Percentiles rank a stretch among this genome's conserved stretches.
Evolutionary conservation across 2,797 vertebrate genomes (phyloP).

Genomic region (Onychomys arenicola): DNA sequence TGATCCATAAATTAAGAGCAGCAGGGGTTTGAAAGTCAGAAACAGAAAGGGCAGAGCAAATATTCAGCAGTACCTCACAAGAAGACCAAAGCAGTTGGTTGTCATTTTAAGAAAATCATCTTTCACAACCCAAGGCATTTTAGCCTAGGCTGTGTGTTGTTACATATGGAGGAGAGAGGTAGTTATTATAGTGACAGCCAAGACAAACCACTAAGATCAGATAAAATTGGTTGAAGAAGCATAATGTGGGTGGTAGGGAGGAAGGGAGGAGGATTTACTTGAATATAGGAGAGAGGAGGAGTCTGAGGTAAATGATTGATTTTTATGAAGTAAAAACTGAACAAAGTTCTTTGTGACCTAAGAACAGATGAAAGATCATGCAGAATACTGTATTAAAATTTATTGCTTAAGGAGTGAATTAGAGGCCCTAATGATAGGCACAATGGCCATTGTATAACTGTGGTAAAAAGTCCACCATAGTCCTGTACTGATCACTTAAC

Average conservation of each 20-base stretch:
- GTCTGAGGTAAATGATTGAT: constrained; percentile 74
- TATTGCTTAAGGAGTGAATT: constrained; percentile 52
- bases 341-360: constrained; percentile 70
- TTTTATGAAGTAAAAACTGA: constrained; percentile 71
- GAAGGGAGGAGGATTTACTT: constrained; percentile 31
- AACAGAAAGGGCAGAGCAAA: constrained; percentile 49
- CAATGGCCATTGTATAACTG: neutral
- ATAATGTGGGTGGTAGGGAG: constrained; percentile 23
- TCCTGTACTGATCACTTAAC: neutral
- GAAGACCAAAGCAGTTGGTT: constrained; percentile 61
- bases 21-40: neutral
- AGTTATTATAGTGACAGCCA: constrained; percentile 56
- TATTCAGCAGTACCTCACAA: neutral
- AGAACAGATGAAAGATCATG: constrained; percentile 65
- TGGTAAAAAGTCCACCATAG: constrained; percentile 42
- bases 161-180: constrained; percentile 30
- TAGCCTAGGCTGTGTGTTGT: constrained; percentile 34
- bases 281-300: constrained; percentile 61
- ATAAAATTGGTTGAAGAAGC: constrained; percentile 69
- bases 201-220: constrained; percentile 64
- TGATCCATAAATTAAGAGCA: constrained; percentile 8
- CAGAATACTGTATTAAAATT: constrained; percentile 57
- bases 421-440: neutral
- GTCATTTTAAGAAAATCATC: constrained; percentile 64
- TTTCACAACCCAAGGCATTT: constrained; percentile 52